These are phyloP conservation scores for Ips typographus DNA, from an alignment of 1,140 invertebrate species.

Conservation along the genomic window DNA sequence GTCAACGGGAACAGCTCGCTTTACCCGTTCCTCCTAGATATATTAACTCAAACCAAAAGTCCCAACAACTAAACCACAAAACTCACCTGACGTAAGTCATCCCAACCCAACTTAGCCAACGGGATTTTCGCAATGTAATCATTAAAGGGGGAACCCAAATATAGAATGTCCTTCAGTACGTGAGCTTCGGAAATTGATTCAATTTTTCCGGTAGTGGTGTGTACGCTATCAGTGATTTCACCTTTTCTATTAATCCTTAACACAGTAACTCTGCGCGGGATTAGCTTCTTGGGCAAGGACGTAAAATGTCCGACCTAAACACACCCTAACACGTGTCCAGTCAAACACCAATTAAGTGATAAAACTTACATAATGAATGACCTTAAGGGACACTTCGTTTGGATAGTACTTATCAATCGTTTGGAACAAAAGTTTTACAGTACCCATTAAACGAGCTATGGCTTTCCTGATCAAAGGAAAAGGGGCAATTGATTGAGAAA, in stretches of 20 bases:
- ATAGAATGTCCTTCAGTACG: constrained; percentile 59
- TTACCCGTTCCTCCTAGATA: neutral
- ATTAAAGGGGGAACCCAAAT: constrained; percentile 71
- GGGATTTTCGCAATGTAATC: constrained; percentile 65
- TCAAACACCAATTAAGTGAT: constrained; percentile 9
- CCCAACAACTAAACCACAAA: constrained; percentile 1
- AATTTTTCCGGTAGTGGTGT: constrained; percentile 56
- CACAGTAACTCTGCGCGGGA: constrained; percentile 52
- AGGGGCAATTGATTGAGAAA: constrained; percentile 55
- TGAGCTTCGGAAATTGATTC: constrained; percentile 61
- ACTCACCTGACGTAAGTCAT: constrained; percentile 40
- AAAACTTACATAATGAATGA: constrained; percentile 58
- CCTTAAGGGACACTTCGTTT: constrained; percentile 58
- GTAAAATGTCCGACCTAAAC: constrained; percentile 55
- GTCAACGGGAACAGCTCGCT: neutral
- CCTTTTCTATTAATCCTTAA: constrained; percentile 67
- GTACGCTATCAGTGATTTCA: constrained; percentile 63
- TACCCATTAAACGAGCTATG: constrained; percentile 54
- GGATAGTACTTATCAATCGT: constrained; percentile 60
- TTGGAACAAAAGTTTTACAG: constrained; percentile 62
- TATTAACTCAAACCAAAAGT: neutral
- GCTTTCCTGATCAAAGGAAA: constrained; percentile 66
- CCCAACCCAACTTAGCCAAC: constrained; percentile 56
- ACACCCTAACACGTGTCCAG: neutral
- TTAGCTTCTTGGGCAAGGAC: constrained; percentile 29